Base-by-base conservation (phyloP, 2,797 vertebrate species). In the Oreonectes daqikongensis region DNA sequence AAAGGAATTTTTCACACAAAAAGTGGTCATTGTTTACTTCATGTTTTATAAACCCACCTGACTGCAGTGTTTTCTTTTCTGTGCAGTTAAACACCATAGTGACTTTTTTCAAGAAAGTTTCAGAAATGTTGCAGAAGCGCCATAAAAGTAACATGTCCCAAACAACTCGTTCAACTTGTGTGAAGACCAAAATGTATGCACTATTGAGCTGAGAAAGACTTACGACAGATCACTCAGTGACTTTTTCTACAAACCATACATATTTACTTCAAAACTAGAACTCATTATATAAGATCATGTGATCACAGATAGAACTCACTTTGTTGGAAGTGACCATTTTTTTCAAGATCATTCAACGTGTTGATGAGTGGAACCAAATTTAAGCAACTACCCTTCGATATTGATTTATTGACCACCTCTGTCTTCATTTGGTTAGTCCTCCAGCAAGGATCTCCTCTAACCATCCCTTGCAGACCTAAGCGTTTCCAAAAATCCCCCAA, bases 401-500 rank as follows among this genome's bases (percentile, higher is more conserved):
- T 12, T 38, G 28, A 12, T 57, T 73, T 53, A 17, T 70, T 20
- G 32, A 38, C 35, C 68, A 38, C 24, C 9, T 59, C 57, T 32
- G 17, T 60, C 32, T 64, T 73, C 46, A 63, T 63, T 50, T n/a
- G 7, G n/a, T 63, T 63, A 24, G 24, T 32, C 30, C 22, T 35
- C 40, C 61, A 26, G 46, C 35, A 52, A 63, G 12, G 22, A 74
- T 65, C 48, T 74, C 32, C 32, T 42, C 35, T 66, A 11, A 55
- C 10, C 10, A 57, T 14, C 22, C 12, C 17, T 55, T 66, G 22
- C 32, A 75, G 26, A 28, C 24, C 5, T 7, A 57, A 30, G 24
- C 24, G 5, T 79, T 67, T 60, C 57, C 15, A 26, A 55, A 81
- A 70, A 77, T 28, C 11, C 20, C 11, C 32, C 69, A 67, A 38